phyloP scores from a whole-genome alignment of 1,140 invertebrate species.

The Oryzaephilus surinamensis region DNA sequence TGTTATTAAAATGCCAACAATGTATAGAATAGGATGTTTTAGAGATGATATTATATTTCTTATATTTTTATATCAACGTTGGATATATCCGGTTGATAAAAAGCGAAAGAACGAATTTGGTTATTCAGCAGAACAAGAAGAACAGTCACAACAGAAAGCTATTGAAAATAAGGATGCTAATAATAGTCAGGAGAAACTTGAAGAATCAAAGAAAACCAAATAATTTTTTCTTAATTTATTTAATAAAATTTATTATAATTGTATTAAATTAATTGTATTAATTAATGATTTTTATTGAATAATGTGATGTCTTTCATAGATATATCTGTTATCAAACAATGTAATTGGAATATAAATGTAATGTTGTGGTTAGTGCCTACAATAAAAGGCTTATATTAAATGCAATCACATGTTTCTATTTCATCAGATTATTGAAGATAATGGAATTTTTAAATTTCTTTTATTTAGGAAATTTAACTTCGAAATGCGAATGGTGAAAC shows the following conservation, averaged over 20 bases:
- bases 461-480: too few relatives aligned
- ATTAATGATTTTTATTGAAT: slow-evolving; percentile 6
- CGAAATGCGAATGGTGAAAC: too few relatives aligned
- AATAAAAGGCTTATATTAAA: too few relatives aligned
- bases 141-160: slow-evolving; percentile 7
- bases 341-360: too few relatives aligned
- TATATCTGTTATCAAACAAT: too few relatives aligned
- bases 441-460: too few relatives aligned
- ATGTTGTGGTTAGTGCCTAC: too few relatives aligned
- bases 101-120: slow-evolving; percentile 95
- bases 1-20: slow-evolving; percentile 98
- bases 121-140: slow-evolving; percentile 55
- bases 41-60: slow-evolving; percentile 98
- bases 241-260: slow-evolving; percentile 5
- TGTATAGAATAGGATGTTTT: slow-evolving; percentile 93
- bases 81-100: slow-evolving; percentile 94
- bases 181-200: background rate
- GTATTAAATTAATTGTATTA: slow-evolving; percentile 5
- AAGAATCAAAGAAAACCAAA: slow-evolving; percentile 13
- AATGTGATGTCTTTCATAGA: slow-evolving; percentile 8
- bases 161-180: slow-evolving; percentile 5
- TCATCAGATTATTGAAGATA: too few relatives aligned
- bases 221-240: slow-evolving; percentile 3
- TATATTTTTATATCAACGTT: slow-evolving; percentile 96
- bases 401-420: too few relatives aligned